A percentile compares a stretch with the other conserved stretches of the same genome.
Conservation (phyloP, 1,140 invertebrate genomes). For the Drosophila ambigua region DNA sequence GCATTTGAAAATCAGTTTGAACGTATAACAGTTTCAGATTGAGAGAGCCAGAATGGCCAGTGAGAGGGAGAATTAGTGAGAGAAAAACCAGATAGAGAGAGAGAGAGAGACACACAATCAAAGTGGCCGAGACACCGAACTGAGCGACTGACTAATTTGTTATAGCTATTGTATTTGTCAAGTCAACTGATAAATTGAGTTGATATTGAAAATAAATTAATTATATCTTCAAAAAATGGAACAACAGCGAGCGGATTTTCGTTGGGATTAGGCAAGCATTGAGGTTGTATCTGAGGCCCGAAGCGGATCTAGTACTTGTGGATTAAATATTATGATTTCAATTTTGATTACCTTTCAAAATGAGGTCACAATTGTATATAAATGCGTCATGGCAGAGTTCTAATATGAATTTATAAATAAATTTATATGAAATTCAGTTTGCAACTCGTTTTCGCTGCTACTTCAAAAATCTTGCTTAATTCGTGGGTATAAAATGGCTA, state of each 20-base stretch:
- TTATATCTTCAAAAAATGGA: constrained; percentile 64
- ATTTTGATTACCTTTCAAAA: constrained; percentile 25
- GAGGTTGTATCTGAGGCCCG: constrained; percentile 1
- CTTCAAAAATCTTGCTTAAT: too few species aligned
- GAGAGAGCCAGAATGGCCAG: constrained; percentile 12
- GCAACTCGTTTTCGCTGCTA: constrained; percentile 12
- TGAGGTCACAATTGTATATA: constrained; percentile 32
- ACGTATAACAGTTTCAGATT: constrained; percentile 46
- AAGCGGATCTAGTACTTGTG: constrained; percentile 26
- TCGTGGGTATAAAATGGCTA: too few species aligned
- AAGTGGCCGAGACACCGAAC: constrained; percentile 5
- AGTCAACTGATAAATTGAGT: constrained; percentile 81
- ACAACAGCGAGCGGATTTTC: constrained; percentile 28
- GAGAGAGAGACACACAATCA: neutral
- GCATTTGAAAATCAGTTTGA: constrained; percentile 55
- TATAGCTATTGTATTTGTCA: constrained; percentile 75
- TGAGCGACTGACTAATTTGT: constrained; percentile 52
- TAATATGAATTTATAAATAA: constrained; percentile 3
- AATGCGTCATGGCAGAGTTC: constrained; percentile 33
- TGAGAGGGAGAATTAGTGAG: constrained; percentile 11
- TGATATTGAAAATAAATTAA: constrained; percentile 83
- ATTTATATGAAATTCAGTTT: neutral
- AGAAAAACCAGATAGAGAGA: neutral
- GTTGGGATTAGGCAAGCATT: constrained; percentile 30
- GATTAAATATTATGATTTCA: constrained; percentile 7